These are phyloP conservation scores for Alaudala cheleensis DNA, from an alignment of 2,113 vertebrate genomes.

Conservation along the genomic window DNA sequence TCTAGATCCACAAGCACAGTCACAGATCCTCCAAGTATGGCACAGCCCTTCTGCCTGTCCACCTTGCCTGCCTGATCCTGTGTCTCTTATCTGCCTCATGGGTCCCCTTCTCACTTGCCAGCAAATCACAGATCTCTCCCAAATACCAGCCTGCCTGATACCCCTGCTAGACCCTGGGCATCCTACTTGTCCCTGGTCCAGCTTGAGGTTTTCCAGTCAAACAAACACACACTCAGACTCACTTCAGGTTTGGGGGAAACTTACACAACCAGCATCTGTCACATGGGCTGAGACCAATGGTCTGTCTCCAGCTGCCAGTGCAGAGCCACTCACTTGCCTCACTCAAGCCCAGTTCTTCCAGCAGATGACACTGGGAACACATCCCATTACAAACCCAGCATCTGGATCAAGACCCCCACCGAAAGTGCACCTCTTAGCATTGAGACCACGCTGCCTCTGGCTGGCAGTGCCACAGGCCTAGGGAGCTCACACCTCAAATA, in stretches of 20 bases:
- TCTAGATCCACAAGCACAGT: not conserved
- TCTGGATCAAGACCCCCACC: not conserved
- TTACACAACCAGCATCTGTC: accelerated
- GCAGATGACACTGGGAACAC: not conserved
- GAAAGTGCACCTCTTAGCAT: not conserved
- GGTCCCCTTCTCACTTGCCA: not conserved
- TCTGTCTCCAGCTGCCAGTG: accelerated
- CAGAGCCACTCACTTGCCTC: not conserved
- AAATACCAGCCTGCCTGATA: not conserved
- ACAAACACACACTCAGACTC: accelerated
- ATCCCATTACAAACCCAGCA: not conserved
- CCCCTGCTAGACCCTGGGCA: not conserved
- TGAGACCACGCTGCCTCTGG: accelerated
- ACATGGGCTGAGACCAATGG: accelerated
- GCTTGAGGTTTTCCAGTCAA: not conserved
- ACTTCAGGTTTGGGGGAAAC: not conserved
- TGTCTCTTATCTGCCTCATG: not conserved
- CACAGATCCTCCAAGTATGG: not conserved
- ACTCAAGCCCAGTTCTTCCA: not conserved
- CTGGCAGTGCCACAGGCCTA: not conserved
- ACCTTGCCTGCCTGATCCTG: not conserved
- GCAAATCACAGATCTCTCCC: not conserved
- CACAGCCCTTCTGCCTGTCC: not conserved
- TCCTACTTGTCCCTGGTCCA: not conserved
- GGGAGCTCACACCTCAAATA: not conserved